phyloP scores from a whole-genome alignment of 2,113 vertebrate genomes.

The Hiodon tergisus region DNA sequence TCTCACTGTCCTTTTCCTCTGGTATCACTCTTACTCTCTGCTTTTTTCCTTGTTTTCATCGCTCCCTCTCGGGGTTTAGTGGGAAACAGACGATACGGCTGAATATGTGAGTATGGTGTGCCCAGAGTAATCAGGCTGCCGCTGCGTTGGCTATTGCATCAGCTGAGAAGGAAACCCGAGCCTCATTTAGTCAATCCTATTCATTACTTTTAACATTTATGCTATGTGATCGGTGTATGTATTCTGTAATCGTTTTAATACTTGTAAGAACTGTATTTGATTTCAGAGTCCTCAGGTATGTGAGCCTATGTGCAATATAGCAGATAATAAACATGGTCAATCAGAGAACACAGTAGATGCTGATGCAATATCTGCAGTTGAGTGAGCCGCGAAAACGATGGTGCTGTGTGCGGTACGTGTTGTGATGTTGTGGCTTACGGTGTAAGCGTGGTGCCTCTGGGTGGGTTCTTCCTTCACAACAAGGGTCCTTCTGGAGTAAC shows the following conservation, averaged over 20 bases:
- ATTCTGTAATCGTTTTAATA: not conserved
- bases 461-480: not conserved
- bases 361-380: conserved; percentile 59
- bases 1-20: not conserved
- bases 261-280: not conserved
- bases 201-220: not conserved
- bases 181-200: not conserved
- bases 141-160: conserved; percentile 58
- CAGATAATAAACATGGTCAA: conserved; percentile 22
- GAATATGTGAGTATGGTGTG: conserved; percentile 86
- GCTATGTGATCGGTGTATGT: not conserved
- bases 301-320: not conserved
- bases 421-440: conserved; percentile 18
- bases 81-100: conserved; percentile 95
- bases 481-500: not conserved
- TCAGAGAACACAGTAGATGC: conserved; percentile 23
- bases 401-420: not conserved
- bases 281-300: not conserved
- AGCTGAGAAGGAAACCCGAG: conserved; percentile 19
- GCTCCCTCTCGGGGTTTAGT: conserved; percentile 76
- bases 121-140: conserved; percentile 35
- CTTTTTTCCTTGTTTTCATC: conserved; percentile 54
- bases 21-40: conserved; percentile 53
- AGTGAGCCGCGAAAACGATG: conserved; percentile 41
- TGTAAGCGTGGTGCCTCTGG: not conserved